Evolutionary conservation across 2,113 vertebrate species (phyloP).

Genomic region (Rhea americana): DNA sequence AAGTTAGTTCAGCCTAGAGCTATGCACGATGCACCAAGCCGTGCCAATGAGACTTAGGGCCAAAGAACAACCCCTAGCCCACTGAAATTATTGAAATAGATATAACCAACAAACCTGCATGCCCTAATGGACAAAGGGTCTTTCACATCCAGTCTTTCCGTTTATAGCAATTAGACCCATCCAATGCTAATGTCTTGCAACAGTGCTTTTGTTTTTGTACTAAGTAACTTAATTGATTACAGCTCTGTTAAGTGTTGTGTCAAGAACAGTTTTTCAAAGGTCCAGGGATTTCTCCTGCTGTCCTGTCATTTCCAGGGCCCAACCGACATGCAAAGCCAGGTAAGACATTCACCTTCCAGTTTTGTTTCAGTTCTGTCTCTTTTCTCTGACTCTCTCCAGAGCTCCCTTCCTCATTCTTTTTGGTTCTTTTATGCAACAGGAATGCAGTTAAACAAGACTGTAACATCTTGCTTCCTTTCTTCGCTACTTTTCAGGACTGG

Average conservation of each 20-base stretch:
- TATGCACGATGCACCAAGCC: not conserved
- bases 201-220: conserved; percentile 17
- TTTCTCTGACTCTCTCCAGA: rapidly evolving
- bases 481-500: not conserved
- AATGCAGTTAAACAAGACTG: conserved; percentile 19
- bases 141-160: conserved; percentile 1
- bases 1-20: not conserved
- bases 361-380: not conserved
- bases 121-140: not conserved
- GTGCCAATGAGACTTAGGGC: not conserved
- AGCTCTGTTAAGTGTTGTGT: not conserved
- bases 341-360: not conserved
- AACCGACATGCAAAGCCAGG: not conserved
- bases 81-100: not conserved
- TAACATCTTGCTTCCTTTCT: not conserved
- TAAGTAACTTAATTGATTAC: not conserved
- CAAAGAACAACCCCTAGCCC: not conserved
- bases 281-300: not conserved
- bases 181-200: conserved; percentile 6
- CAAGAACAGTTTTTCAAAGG: not conserved
- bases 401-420: conserved; percentile 8
- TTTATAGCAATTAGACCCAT: not conserved
- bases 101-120: not conserved
- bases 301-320: not conserved
- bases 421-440: not conserved